Conservation (phyloP, 1,140 invertebrate species). For the Papilio glaucus region DNA sequence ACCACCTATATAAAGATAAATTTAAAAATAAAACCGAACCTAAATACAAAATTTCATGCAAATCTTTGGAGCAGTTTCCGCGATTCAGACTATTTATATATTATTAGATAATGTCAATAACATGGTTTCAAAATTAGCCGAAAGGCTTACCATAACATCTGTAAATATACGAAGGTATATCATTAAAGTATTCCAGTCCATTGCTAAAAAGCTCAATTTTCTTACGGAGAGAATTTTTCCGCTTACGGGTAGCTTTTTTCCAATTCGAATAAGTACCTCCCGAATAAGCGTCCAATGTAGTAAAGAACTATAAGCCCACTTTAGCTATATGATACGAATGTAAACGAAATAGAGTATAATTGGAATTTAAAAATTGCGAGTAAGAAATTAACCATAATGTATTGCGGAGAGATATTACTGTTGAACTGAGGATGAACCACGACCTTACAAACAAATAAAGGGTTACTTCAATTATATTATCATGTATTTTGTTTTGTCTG, state of each 20-base stretch:
- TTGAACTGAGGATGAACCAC: too few relatives aligned
- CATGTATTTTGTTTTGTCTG: too few relatives aligned
- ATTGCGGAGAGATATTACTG: too few relatives aligned
- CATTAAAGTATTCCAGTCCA: neutral
- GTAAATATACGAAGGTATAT: neutral
- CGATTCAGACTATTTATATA: too few relatives aligned
- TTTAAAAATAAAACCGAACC: too few relatives aligned
- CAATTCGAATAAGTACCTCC: constrained; percentile 27
- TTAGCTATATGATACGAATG: neutral
- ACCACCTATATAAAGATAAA: too few relatives aligned
- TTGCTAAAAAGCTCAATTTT: constrained; percentile 7
- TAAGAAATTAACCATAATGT: too few relatives aligned
- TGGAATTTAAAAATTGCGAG: constrained; percentile 1
- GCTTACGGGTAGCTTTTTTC: constrained; percentile 17
- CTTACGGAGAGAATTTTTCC: constrained; percentile 15
- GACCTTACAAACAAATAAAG: too few relatives aligned
- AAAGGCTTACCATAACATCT: neutral
- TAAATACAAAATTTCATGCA: too few relatives aligned
- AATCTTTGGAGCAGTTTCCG: too few relatives aligned
- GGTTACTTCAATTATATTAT: too few relatives aligned
- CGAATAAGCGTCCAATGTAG: neutral
- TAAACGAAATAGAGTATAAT: neutral
- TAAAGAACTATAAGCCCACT: constrained; percentile 14
- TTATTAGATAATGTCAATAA: neutral
- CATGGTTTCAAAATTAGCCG: too few relatives aligned